A percentile compares a stretch with the other conserved stretches of the same genome.
phyloP scores from a whole-genome alignment of 2,797 vertebrate species.

The Rousettus madagascariensis region DNA sequence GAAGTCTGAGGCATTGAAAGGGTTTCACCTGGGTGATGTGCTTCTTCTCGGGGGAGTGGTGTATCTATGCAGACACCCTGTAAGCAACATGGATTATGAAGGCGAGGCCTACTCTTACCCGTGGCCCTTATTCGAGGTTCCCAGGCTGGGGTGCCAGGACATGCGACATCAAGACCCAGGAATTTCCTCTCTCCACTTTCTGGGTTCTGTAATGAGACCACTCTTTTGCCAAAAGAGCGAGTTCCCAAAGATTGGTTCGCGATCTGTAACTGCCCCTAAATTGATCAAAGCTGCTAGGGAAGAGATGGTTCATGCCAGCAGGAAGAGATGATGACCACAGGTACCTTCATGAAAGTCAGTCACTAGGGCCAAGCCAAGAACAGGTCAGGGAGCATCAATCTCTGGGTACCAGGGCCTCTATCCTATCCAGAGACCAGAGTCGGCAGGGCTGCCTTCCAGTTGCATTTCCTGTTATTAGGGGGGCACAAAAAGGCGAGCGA shows the following conservation, averaged over 20 bases:
- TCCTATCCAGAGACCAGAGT: not conserved
- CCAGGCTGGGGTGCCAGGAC: not conserved
- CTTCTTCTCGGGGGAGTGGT: not conserved
- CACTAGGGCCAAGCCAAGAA: not conserved
- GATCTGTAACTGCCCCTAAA: not conserved
- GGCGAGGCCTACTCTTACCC: not conserved
- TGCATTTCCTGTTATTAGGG: conserved; percentile 6
- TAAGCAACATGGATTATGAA: not conserved
- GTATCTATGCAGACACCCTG: rapidly evolving
- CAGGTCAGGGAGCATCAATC: not conserved
- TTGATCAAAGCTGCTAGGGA: not conserved
- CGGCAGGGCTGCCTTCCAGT: not conserved
- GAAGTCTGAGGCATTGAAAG: not conserved
- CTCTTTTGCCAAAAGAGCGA: not conserved
- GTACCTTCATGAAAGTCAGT: not conserved
- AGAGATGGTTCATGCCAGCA: not conserved
- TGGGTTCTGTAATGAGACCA: not conserved
- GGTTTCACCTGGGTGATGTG: not conserved
- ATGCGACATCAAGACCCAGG: not conserved
- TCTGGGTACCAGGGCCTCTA: not conserved
- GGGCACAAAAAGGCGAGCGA: not conserved
- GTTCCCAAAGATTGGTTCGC: not conserved
- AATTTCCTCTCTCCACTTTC: not conserved
- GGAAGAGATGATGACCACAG: not conserved
- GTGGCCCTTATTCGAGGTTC: not conserved